phyloP scores from a whole-genome alignment of 2,113 vertebrate species.

The Bos taurus region DNA sequence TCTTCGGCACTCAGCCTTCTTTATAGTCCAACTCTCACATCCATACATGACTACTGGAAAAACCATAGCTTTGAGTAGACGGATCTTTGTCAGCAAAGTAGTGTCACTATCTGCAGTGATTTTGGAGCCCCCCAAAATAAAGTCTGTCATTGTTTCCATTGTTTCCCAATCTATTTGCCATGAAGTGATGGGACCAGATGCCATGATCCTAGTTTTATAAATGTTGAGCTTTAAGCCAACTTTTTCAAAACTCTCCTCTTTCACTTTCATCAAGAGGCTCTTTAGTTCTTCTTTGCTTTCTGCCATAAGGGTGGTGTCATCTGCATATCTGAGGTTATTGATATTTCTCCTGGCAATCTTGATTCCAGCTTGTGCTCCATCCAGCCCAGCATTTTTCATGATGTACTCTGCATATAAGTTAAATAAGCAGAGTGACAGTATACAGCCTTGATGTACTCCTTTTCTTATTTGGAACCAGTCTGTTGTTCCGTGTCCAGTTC shows the following conservation, averaged over 20 bases:
- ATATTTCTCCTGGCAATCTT: neutral
- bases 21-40: neutral
- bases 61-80: neutral
- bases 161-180: neutral
- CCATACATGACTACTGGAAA: neutral
- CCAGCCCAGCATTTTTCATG: neutral
- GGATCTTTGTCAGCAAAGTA: neutral
- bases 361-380: neutral
- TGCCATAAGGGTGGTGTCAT: neutral
- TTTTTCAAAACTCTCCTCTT: neutral
- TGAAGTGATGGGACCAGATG: neutral
- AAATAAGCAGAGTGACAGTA: neutral
- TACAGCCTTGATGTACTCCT: neutral
- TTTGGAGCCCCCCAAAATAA: neutral
- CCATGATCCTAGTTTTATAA: neutral
- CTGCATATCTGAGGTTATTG: neutral
- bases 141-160: neutral
- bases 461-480: neutral
- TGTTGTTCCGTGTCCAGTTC: neutral
- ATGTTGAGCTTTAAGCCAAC: neutral
- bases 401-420: neutral
- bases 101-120: neutral
- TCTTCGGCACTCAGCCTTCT: neutral
- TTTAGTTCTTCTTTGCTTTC: neutral
- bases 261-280: neutral